A percentile compares a stretch with the other conserved stretches of the same genome.
Evolutionary conservation across 2,888 invertebrate species (phyloP).

Genomic region (Conistra vaccinii): DNA sequence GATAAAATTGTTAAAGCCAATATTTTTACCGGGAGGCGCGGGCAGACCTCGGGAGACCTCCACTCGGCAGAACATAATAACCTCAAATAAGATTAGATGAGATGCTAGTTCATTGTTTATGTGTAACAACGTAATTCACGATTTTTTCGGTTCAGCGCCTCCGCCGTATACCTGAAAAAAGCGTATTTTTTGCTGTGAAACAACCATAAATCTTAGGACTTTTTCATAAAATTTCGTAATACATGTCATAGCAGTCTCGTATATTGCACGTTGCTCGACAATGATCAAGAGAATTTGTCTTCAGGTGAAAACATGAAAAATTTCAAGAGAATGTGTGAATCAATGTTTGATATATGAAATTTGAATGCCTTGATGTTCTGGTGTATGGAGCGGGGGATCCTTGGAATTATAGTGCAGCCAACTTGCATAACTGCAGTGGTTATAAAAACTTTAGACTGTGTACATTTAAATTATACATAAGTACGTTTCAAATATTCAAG

Average conservation of each 20-base stretch:
- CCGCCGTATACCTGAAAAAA: conserved; percentile 40
- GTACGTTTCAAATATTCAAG: background rate
- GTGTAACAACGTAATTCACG: conserved; percentile 56
- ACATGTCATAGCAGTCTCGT: conserved; percentile 64
- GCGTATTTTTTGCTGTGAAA: conserved; percentile 59
- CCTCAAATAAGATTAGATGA: conserved; percentile 56
- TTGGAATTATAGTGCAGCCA: conserved; percentile 33
- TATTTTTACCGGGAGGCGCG: conserved; percentile 48
- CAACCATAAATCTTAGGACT: conserved; percentile 64
- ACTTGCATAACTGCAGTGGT: conserved; percentile 14
- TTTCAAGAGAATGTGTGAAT: conserved; percentile 66
- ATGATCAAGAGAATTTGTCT: conserved; percentile 68
- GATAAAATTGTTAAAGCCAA: conserved; percentile 49
- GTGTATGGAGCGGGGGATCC: conserved; percentile 49
- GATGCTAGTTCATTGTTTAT: conserved; percentile 61
- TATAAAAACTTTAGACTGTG: background rate
- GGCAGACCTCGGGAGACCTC: conserved; percentile 45
- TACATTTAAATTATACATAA: too few relatives aligned
- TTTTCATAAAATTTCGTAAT: conserved; percentile 68
- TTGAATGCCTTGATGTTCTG: conserved; percentile 69
- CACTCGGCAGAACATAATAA: conserved; percentile 52
- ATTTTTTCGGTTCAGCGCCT: conserved; percentile 51
- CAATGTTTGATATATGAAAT: conserved; percentile 71
- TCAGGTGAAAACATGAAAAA: conserved; percentile 66
- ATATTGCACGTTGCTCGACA: conserved; percentile 63